Conservation (phyloP, 1,140 invertebrate species). For the Ceratina calcarata region DNA sequence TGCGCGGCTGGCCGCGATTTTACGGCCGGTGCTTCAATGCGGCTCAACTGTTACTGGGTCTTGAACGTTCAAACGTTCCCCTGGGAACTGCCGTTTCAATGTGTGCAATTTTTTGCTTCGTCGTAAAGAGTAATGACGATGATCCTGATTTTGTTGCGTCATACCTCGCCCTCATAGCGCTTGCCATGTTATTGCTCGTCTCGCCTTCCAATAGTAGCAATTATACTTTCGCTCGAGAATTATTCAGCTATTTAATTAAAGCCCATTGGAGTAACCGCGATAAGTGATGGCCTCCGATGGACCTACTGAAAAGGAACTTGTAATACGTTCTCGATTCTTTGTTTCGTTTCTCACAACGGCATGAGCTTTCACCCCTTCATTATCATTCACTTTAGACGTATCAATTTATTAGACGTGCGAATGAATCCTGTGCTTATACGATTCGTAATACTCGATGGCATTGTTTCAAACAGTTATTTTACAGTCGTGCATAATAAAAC, state of each 20-base stretch:
- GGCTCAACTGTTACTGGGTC: conserved; percentile 5
- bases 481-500: too few species aligned
- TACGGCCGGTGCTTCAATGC: conserved; percentile 34
- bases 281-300: background rate
- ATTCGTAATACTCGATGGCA: too few species aligned
- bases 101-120: conserved; percentile 32
- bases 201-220: background rate
- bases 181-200: background rate
- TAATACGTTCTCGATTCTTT: background rate
- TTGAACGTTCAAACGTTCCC: background rate
- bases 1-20: conserved; percentile 18
- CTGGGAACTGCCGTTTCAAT: background rate
- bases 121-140: conserved; percentile 28
- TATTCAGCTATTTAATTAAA: background rate
- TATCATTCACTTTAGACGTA: too few species aligned
- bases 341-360: too few species aligned
- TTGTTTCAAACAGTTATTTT: too few species aligned
- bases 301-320: background rate
- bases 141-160: conserved; percentile 25
- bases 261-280: background rate
- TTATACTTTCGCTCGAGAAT: background rate
- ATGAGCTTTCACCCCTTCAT: too few species aligned
- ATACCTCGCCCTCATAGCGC: background rate
- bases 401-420: too few species aligned
- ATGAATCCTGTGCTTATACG: too few species aligned